These are phyloP conservation scores for Lanius ludovicianus DNA, from an alignment of 2,113 vertebrate genomes.

Conservation along the genomic window DNA sequence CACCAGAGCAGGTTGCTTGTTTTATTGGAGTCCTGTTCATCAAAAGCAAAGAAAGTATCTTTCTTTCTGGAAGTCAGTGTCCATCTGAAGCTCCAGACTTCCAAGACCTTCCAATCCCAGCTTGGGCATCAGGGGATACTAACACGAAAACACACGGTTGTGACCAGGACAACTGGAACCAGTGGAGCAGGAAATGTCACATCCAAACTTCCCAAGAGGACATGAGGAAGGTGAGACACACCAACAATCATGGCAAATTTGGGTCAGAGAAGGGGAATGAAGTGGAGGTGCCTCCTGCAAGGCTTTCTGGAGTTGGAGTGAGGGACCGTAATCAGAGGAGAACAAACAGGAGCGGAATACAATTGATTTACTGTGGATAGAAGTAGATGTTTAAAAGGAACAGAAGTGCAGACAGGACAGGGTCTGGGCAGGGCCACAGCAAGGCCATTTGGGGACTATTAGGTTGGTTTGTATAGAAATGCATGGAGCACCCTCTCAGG, in stretches of 20 bases:
- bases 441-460: not conserved
- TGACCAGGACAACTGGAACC: not conserved
- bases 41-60: not conserved
- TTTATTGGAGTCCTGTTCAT: not conserved
- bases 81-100: not conserved
- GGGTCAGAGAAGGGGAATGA: not conserved
- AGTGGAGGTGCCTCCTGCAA: not conserved
- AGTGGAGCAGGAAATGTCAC: not conserved
- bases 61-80: not conserved
- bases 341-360: not conserved
- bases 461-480: not conserved
- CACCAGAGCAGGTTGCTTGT: not conserved
- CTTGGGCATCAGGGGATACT: accelerated
- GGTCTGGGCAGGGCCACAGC: not conserved
- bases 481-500: not conserved
- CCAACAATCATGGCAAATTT: not conserved
- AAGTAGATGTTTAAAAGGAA: not conserved
- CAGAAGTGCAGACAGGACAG: not conserved
- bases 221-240: not conserved
- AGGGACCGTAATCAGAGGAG: not conserved
- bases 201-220: not conserved
- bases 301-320: not conserved
- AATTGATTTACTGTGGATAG: not conserved
- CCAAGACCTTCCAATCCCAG: not conserved
- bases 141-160: not conserved